These are phyloP conservation scores for Anas bernieri DNA, from an alignment of 2,797 vertebrate genomes.

Conservation along the genomic window DNA sequence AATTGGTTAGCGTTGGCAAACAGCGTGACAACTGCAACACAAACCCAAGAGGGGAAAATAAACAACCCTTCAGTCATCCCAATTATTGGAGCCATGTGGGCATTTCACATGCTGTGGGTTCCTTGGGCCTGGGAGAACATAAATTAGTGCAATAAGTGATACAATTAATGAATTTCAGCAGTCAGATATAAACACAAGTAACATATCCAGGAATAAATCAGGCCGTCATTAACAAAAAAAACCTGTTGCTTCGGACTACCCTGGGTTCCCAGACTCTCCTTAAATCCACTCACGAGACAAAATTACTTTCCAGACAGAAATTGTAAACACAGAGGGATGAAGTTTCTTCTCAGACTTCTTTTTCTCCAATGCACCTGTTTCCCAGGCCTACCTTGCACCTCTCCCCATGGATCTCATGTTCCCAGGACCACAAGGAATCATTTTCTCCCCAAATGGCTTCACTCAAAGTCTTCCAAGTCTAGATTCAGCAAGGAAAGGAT, in stretches of 20 bases:
- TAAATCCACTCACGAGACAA: not conserved
- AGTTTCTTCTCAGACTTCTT: not conserved
- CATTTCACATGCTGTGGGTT: constrained; percentile 59
- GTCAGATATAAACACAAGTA: constrained; percentile 9
- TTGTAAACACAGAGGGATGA: not conserved
- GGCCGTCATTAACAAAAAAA: not conserved
- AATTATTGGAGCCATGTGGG: constrained; percentile 43
- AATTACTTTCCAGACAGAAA: not conserved
- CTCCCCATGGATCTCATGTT: not conserved
- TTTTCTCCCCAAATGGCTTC: not conserved
- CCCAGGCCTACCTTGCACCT: not conserved
- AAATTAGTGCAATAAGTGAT: constrained; percentile 49
- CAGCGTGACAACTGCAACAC: constrained; percentile 54
- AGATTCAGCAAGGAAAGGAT: not conserved
- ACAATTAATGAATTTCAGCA: constrained; percentile 59
- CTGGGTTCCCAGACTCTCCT: not conserved
- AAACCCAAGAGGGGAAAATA: constrained; percentile 63
- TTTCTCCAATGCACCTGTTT: not conserved
- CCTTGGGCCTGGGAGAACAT: not conserved
- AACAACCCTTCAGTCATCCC: constrained; percentile 60
- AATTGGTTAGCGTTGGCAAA: constrained; percentile 58
- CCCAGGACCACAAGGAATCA: not conserved
- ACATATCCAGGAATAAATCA: constrained; percentile 43
- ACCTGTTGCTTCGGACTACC: not conserved
- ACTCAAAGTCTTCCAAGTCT: fast-evolving